Base-by-base conservation (phyloP, 2,113 vertebrate genomes). In the Vulpes lagopus region DNA sequence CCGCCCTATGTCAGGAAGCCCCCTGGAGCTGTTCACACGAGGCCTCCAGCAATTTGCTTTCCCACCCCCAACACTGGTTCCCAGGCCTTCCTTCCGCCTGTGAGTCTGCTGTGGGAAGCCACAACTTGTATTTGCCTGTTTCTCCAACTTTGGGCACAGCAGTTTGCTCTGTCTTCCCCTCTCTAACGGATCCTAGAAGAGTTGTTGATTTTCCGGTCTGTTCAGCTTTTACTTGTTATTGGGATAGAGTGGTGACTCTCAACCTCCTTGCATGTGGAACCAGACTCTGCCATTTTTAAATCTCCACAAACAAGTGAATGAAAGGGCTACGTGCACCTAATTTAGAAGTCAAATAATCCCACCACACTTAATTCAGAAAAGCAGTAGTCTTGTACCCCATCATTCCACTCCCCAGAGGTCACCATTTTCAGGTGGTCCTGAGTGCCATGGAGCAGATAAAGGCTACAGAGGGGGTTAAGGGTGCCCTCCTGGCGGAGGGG, bases 281-380 rank as follows among this genome's bases (percentile, higher is more conserved):
- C 84, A 64, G 64, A 73, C 55, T 82, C n/a, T 30, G 64, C 43
- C 17, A 51, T 53, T 82, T 80, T 89, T 79, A 55, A 87, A 87
- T 90, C 71, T 78, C 69, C 81, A 78, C 62, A 83, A 81, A 73
- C 38, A 5, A 73, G 85, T 15, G 89, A 73, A 55, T 11, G 38
- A 74, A 76, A 91, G 53, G 53, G 25, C 43, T 20, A 82, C 35
- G 57, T 27, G 35, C 9, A 82, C 20, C 27, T 35, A 69, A 74
- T 53, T 60, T 78, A 83, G 64, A 94, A 64, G 49, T 86, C 95
- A 93, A 96, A 69, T 38, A 85, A 57, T 49, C 30, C 51, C 76
- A 12, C 32, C 35, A 59, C 74, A 27, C 16, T 71, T 22, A 71
- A 71, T 25, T 86, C 27, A 60, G n/a, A 89, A 35, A n/a, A 38